phyloP scores from a whole-genome alignment of 2,797 vertebrate species.

The Phataginus tricuspis region DNA sequence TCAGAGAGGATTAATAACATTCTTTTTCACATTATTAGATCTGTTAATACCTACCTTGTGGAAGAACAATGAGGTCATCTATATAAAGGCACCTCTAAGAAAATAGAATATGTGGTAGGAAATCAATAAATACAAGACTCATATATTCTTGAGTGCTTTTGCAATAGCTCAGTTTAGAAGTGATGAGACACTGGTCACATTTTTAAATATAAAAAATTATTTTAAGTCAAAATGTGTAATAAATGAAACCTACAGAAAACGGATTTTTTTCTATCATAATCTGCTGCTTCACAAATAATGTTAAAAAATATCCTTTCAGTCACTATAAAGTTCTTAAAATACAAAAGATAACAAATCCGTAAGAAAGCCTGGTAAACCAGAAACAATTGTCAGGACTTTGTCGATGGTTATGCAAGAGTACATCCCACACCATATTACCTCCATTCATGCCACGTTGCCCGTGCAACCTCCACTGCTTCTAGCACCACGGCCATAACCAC shows the following conservation, averaged over 20 bases:
- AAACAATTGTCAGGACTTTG: slow-evolving; percentile 83
- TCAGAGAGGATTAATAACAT: not conserved
- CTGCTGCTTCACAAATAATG: slow-evolving; percentile 88
- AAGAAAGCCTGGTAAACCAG: slow-evolving; percentile 89
- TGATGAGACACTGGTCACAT: not conserved
- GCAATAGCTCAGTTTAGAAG: not conserved
- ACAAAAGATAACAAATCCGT: slow-evolving; percentile 91
- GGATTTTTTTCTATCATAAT: slow-evolving; percentile 88
- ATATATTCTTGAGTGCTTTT: not conserved
- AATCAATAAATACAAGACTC: slow-evolving; percentile 2
- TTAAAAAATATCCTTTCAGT: slow-evolving; percentile 92
- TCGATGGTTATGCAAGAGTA: slow-evolving; percentile 88
- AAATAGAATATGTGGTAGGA: not conserved
- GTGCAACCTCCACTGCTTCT: slow-evolving; percentile 87
- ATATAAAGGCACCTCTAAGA: not conserved
- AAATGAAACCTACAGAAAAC: slow-evolving; percentile 91
- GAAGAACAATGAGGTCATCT: not conserved
- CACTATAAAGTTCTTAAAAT: slow-evolving; percentile 94
- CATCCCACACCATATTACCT: slow-evolving; percentile 92
- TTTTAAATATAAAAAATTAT: slow-evolving; percentile 95
- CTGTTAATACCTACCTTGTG: not conserved
- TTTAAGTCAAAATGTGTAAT: slow-evolving; percentile 96
- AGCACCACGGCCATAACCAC: slow-evolving; percentile 90
- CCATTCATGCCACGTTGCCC: slow-evolving; percentile 92
- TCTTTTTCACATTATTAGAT: not conserved